phyloP scores from a whole-genome alignment of 2,888 invertebrate genomes.

The Megastigmus dorsalis region DNA sequence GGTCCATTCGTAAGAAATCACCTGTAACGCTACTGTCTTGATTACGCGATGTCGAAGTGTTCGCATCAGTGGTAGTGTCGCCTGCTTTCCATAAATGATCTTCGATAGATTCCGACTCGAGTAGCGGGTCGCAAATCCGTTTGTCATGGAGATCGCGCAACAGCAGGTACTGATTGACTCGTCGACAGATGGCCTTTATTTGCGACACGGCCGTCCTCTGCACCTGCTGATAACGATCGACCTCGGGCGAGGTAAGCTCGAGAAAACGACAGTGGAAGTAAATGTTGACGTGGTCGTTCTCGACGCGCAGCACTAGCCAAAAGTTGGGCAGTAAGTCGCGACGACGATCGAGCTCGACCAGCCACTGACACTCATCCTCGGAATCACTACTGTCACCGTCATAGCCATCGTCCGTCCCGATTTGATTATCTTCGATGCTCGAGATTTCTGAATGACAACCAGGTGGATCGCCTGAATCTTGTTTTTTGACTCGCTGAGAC shows the following conservation, averaged over 20 bases:
- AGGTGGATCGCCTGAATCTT: constrained; percentile 65
- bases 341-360: constrained; percentile 76
- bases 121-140: constrained; percentile 79
- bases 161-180: constrained; percentile 82
- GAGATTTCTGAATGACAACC: constrained; percentile 68
- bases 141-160: constrained; percentile 82
- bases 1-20: neutral
- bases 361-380: constrained; percentile 78
- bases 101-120: constrained; percentile 81
- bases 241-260: constrained; percentile 76
- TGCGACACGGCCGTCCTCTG: constrained; percentile 77
- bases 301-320: constrained; percentile 82
- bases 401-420: constrained; percentile 75
- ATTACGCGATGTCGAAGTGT: constrained; percentile 3
- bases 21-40: constrained; percentile 6
- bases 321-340: constrained; percentile 80
- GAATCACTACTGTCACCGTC: constrained; percentile 81
- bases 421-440: constrained; percentile 65
- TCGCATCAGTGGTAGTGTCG: constrained; percentile 55
- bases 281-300: constrained; percentile 77
- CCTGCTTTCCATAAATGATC: constrained; percentile 70
- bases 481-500: constrained; percentile 53
- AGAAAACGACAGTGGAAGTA: constrained; percentile 82
- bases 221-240: constrained; percentile 76
- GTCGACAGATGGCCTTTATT: constrained; percentile 78